phyloP scores from a whole-genome alignment of 2,113 vertebrate species.

The Coracopsis vasa region DNA sequence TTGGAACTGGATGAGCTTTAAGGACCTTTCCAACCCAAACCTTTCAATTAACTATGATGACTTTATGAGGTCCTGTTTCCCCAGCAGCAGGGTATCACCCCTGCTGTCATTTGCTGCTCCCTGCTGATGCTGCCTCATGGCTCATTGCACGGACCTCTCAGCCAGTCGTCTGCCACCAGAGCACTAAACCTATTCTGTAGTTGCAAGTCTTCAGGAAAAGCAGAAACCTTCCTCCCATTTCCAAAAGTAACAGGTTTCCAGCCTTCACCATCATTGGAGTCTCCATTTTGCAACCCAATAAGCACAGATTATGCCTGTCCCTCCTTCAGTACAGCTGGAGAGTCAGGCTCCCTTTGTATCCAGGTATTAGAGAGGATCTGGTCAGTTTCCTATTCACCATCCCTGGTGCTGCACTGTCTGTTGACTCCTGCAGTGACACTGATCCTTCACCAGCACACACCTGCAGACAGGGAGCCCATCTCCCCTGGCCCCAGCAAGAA shows the following conservation, averaged over 20 bases:
- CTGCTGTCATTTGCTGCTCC: background rate
- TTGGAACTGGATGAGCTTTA: background rate
- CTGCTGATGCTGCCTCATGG: background rate
- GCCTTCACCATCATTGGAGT: background rate
- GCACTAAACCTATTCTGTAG: background rate
- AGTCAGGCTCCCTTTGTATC: background rate
- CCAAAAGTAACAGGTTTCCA: background rate
- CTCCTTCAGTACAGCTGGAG: background rate
- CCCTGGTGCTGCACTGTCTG: background rate
- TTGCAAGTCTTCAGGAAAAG: background rate
- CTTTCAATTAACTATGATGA: background rate
- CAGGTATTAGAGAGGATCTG: background rate
- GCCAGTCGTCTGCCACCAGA: background rate
- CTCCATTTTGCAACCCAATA: background rate
- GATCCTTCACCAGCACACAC: background rate
- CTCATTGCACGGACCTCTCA: background rate
- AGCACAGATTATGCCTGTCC: background rate
- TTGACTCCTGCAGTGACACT: background rate
- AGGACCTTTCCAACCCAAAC: background rate
- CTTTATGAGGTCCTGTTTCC: background rate
- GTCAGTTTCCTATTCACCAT: background rate
- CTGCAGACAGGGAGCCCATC: background rate
- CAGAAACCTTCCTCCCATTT: background rate
- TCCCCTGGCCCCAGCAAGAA: background rate
- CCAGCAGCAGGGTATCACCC: background rate